These are phyloP conservation scores for Acanthurus leucopareius DNA, from an alignment of 2,797 vertebrate genomes.

Conservation along the genomic window DNA sequence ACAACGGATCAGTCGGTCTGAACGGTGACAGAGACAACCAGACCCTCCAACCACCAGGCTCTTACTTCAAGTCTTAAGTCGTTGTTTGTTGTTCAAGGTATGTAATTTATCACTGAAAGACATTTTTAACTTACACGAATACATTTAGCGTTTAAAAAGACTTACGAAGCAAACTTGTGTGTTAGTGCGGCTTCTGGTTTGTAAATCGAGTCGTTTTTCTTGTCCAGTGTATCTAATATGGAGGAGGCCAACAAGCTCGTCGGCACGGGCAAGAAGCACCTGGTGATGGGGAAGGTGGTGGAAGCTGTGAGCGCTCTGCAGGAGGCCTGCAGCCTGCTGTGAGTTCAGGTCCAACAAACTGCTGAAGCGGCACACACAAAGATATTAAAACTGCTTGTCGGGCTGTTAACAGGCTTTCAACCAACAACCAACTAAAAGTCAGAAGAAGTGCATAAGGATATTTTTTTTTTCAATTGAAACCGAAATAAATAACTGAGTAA, in stretches of 20 bases:
- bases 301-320: slow-evolving; percentile 94
- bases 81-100: slow-evolving; percentile 22
- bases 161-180: rapidly evolving
- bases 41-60: no score
- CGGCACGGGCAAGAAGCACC: slow-evolving; percentile 93
- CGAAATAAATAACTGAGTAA: background rate
- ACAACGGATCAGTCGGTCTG: background rate
- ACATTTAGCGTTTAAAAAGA: rapidly evolving
- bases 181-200: rapidly evolving
- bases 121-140: background rate
- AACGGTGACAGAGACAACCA: background rate
- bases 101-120: background rate
- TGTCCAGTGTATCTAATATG: slow-evolving; percentile 65
- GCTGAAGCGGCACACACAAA: background rate
- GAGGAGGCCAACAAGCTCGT: slow-evolving; percentile 94
- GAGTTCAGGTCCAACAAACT: slow-evolving; percentile 73
- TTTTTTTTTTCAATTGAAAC: background rate
- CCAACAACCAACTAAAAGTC: background rate
- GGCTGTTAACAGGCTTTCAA: background rate
- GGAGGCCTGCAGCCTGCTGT: slow-evolving; percentile 95
- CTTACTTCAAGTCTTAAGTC: background rate
- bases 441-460: no score
- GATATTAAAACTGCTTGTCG: no score
- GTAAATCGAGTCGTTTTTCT: background rate
- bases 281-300: slow-evolving; percentile 94